Evolutionary conservation across 1,140 invertebrate species (phyloP), one percentile per base, ranked within the genome.

Genomic region (Zaprionus ornatus): DNA sequence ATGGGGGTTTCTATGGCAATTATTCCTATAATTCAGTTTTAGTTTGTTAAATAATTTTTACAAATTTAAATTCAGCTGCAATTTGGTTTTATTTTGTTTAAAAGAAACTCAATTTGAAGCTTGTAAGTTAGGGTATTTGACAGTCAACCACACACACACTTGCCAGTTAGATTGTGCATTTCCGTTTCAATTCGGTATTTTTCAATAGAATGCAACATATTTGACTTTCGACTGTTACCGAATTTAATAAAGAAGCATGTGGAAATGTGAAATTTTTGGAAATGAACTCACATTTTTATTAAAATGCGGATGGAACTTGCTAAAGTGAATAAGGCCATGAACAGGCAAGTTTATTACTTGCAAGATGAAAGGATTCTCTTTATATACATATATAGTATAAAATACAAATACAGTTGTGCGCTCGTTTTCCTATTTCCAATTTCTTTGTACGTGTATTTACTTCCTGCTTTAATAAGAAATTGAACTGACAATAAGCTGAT

Each of bases 211-310:
- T 70, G 70, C 66, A 78, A 74, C 78, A 69, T 77, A 84, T 83
- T 80, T 79, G 75, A 73, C 48, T 74, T 79, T 82, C 64, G 72
- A 80, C 80, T 66, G 77, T 60, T 64, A 40, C 61, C 23, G 45
- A 48, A 35, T 17, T 13, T 4, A n/a, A 60, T 29, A 56, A 61
- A 29, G 9, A 48, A 48, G n/a, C n/a, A n/a, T 32, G 27, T 32
- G 25, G 13, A 52, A 64, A 23, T 52, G 27, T n/a, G 27, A 73
- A 40, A 74, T 55, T 64, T 82, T 68, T 29, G 52, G 19, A 65
- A 72, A 68, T 71, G 35, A 82, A 79, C 66, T 64, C 40, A 32
- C 60, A 42, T 42, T 45, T 45, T 45, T 45, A 45, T 45, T n/a
- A 10, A 45, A 45, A 45, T 17, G 7, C 40, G 40, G 40, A 45